Conservation (phyloP, 2,113 vertebrate species). For the Oreotragus oreotragus region DNA sequence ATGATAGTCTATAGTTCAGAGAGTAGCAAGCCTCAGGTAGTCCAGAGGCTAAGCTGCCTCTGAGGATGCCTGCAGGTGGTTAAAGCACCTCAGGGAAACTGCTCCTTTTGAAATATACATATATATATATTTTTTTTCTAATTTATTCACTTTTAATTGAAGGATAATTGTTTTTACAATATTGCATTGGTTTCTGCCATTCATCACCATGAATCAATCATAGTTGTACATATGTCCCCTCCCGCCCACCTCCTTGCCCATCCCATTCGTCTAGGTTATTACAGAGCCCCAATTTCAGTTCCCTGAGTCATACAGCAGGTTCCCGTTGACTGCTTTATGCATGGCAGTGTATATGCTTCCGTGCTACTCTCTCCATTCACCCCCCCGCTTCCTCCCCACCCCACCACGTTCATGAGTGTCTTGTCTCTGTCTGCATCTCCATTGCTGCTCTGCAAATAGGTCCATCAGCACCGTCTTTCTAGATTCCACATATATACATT, state of each 20-base stretch:
- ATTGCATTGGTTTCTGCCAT: background rate
- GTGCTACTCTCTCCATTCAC: background rate
- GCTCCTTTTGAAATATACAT: background rate
- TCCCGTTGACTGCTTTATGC: background rate
- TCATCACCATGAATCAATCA: background rate
- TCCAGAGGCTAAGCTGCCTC: background rate
- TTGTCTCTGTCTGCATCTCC: background rate
- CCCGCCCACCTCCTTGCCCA: background rate
- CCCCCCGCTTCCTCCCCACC: background rate
- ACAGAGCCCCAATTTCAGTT: background rate
- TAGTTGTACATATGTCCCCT: fast-evolving
- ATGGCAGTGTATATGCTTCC: fast-evolving
- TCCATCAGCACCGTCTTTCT: background rate
- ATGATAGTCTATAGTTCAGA: background rate
- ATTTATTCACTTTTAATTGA: background rate
- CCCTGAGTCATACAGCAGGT: background rate
- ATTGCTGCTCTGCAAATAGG: background rate
- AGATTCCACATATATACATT: background rate
- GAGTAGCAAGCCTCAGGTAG: background rate
- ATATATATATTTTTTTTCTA: background rate
- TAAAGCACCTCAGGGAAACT: background rate
- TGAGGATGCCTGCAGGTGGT: background rate
- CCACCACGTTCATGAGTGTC: background rate
- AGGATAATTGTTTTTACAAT: background rate
- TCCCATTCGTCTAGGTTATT: background rate